Evolutionary conservation across 2,888 invertebrate species (phyloP).

Genomic region (Schizaphis graminum): DNA sequence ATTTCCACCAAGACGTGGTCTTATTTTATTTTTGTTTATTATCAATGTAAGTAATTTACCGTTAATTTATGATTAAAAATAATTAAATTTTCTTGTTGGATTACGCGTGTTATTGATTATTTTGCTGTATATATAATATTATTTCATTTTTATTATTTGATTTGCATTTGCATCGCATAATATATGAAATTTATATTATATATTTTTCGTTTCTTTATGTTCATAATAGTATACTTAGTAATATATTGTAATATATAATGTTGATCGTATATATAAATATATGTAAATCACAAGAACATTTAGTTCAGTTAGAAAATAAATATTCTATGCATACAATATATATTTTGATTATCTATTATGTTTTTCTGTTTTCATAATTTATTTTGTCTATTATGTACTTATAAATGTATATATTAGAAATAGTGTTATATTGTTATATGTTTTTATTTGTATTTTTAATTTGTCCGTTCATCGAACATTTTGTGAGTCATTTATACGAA

Average conservation of each 20-base stretch:
- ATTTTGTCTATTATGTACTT: background rate
- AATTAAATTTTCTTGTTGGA: background rate
- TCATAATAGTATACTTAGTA: background rate
- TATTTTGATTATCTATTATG: too few species aligned
- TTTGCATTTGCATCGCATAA: background rate
- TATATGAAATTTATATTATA: background rate
- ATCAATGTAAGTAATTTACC: slow-evolving; percentile 14
- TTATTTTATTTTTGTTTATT: background rate
- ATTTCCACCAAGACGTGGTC: background rate
- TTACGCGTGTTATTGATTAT: slow-evolving; percentile 6
- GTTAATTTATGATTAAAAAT: background rate
- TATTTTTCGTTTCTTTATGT: background rate
- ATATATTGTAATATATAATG: background rate
- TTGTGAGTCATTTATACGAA: background rate
- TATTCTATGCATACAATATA: background rate
- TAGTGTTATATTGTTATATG: background rate
- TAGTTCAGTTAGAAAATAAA: background rate
- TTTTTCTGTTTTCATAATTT: background rate
- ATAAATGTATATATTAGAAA: too few species aligned
- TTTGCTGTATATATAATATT: background rate
- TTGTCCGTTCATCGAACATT: background rate
- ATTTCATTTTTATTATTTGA: background rate
- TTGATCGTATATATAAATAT: background rate
- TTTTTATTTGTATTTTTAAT: background rate
- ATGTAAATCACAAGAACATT: background rate